Base-by-base conservation (phyloP, 2,888 invertebrate species). In the Xanthia icteritia region DNA sequence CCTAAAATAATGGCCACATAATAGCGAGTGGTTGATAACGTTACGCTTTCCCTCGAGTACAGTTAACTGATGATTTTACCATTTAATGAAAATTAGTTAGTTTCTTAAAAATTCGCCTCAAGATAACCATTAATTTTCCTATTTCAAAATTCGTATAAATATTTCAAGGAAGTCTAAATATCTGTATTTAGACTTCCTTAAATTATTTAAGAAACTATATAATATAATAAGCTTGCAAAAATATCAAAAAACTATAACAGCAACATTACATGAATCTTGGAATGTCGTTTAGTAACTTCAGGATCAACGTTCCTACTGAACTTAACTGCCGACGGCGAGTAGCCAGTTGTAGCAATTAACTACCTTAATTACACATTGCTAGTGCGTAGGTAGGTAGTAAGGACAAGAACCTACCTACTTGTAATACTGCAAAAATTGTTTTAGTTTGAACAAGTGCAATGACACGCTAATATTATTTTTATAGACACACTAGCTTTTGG, bases 221-320 rank as follows among this genome's bases (percentile, higher is more conserved):
- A 71, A 36, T 31, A 31, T n/a, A n/a, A n/a, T n/a, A 51, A 65
- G 27, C 27, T 58, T 42, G 56, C n/a, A 71, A 73, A 73, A 65
- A 65, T 67, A 39, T 51, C 51, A 42, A 68, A 60, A 77, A 51
- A 73, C 42, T 73, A 63, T 77, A 58, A 45, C 48, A 73, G 39
- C 45, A 54, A 15, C 36, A 13, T 68, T 63, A 73, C 58, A 76
- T 72, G 31, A 72, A 58, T 72, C 45, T 74, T 81, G 81, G 77
- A 81, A 84, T 77, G 76, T 73, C n/a, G 77, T 71, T 69, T 66
- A 27, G 64, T 77, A 61, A 45, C 56, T 61, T 36, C 63, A 68
- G 73, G 73, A 84, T 63, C 73, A 74, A 67, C 61, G 79, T 73
- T 54, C 71, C 36, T 58, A 63, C 68, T 71, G 17, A 60, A 64